phyloP scores from a whole-genome alignment of 2,888 invertebrate genomes.

The Agriopis leucophaearia region DNA sequence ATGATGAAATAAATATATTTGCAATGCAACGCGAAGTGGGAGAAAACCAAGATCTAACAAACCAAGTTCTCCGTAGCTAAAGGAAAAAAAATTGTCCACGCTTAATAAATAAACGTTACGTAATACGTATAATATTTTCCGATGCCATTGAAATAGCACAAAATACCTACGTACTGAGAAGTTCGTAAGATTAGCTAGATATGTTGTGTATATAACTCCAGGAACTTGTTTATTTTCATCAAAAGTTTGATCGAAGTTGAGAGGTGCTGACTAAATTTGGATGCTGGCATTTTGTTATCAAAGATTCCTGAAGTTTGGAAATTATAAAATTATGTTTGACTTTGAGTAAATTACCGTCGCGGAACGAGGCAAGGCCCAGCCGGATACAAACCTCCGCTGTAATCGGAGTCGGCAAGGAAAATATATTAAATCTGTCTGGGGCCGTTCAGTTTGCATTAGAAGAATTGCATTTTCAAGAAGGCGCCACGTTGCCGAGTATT shows the following conservation, averaged over 20 bases:
- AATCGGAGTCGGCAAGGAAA: slow-evolving; percentile 78
- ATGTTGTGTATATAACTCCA: slow-evolving; percentile 10
- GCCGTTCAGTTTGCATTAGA: slow-evolving; percentile 82
- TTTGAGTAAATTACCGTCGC: slow-evolving; percentile 26
- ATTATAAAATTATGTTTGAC: slow-evolving; percentile 29
- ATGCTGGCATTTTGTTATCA: slow-evolving; percentile 26
- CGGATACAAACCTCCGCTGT: slow-evolving; percentile 66
- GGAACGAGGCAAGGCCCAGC: slow-evolving; percentile 46
- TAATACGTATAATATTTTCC: no score
- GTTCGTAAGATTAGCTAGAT: no score
- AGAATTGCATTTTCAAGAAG: slow-evolving; percentile 83
- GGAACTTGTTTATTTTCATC: slow-evolving; percentile 37
- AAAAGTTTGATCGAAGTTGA: slow-evolving; percentile 26
- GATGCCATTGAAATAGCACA: no score
- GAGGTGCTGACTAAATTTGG: slow-evolving; percentile 28
- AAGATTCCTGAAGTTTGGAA: slow-evolving; percentile 28
- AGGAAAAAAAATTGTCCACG: slow-evolving; percentile 61
- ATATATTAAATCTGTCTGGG: slow-evolving; percentile 82
- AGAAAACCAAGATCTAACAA: slow-evolving; percentile 46
- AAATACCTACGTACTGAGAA: no score
- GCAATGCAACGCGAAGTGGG: slow-evolving; percentile 37
- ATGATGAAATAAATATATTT: no score
- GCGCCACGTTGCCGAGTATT: slow-evolving; percentile 66
- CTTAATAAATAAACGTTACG: slow-evolving; percentile 47
- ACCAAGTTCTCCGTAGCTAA: slow-evolving; percentile 50